Base-by-base conservation (phyloP, 2,888 invertebrate genomes). In the Aethes cnicana region DNA sequence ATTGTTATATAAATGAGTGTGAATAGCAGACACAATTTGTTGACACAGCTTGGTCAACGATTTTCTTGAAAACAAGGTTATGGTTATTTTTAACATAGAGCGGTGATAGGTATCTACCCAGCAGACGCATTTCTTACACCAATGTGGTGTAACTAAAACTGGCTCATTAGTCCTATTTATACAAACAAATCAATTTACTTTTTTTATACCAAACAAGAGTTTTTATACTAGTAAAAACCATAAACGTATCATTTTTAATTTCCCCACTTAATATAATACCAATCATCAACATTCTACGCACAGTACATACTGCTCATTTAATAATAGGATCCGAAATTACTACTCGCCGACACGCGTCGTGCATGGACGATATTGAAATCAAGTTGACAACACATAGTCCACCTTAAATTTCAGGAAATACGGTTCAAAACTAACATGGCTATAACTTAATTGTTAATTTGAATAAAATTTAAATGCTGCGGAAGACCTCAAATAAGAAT, bases 321-420 rank as follows among this genome's bases (percentile, higher is more conserved):
- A 52, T 46, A n/a, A 52, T 46, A 46, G 46, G 44, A 32, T 32
- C 23, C 43, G 20, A 52, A 52, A 46, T 52, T 46, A 52, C 52
- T 46, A 26, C 32, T 46, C 52, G 52, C 39, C 52, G 37, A 26
- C 32, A 52, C 52, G 52, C 39, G 32, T 52, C 39, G 25, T 39
- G 52, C 52, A 52, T 52, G 46, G 44, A 52, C 44, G 46, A 46
- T 46, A 39, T 46, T 37, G 26, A 52, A 49, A 26, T 25, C 16
- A 32, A 12, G 37, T 4, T 20, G 9, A n/a, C 32, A 17, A 32
- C 12, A 6, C 11, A 52, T 4, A 33, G 37, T 37, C 25, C 18
- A 37, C 32, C 39, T 39, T 46, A 25, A 14, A 18, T 2, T 1
- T 6, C 9, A 26, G 2, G 7, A 9, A 12, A 50, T 30, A 50